Evolutionary conservation across 2,888 invertebrate species (phyloP).

Genomic region (Galerucella calmariensis): DNA sequence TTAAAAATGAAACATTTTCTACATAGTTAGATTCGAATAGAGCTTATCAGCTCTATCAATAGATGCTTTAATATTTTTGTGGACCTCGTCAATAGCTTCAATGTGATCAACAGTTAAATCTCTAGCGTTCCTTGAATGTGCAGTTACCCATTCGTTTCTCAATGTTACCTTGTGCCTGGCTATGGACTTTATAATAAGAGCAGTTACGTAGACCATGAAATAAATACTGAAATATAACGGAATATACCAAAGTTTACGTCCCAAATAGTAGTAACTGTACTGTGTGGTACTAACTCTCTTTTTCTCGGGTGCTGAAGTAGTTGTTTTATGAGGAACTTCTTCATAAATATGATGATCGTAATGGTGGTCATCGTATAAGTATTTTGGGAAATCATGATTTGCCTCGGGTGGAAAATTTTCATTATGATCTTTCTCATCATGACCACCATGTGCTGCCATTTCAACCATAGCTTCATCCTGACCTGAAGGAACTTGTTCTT

Average conservation of each 20-base stretch:
- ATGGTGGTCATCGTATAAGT: constrained; percentile 61
- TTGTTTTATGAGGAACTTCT: constrained; percentile 62
- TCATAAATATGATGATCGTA: constrained; percentile 62
- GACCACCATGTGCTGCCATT: constrained; percentile 15
- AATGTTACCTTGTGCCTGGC: constrained; percentile 78
- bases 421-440: constrained; percentile 21
- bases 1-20: constrained; percentile 23
- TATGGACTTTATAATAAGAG: constrained; percentile 77
- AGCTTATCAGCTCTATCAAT: constrained; percentile 49
- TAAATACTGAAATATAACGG: constrained; percentile 82
- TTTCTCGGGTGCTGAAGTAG: constrained; percentile 68
- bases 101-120: constrained; percentile 43
- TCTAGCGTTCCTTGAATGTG: constrained; percentile 46
- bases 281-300: constrained; percentile 70
- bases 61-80: constrained; percentile 52
- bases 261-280: constrained; percentile 80
- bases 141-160: constrained; percentile 66
- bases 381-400: constrained; percentile 57
- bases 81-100: constrained; percentile 50
- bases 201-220: constrained; percentile 76
- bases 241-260: constrained; percentile 79
- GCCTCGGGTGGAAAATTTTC: constrained; percentile 62
- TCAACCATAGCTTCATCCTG: constrained; percentile 17
- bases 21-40: constrained; percentile 52
- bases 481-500: constrained; percentile 37